These are phyloP conservation scores for Limenitis camilla DNA, from an alignment of 2,888 invertebrate species.

Conservation along the genomic window DNA sequence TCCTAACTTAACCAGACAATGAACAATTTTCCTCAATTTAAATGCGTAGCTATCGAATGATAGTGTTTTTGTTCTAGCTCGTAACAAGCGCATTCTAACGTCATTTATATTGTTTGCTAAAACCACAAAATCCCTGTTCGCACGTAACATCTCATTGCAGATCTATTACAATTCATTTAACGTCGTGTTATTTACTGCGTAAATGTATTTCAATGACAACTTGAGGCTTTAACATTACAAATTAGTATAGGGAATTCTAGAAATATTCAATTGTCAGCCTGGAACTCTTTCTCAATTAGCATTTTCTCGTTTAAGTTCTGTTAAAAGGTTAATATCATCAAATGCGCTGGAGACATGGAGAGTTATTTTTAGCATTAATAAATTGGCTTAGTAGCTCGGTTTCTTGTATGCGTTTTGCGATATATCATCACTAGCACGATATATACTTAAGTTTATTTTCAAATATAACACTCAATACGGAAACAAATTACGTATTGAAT, in stretches of 20 bases:
- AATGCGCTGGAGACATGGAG: conserved; percentile 62
- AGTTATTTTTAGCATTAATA: conserved; percentile 73
- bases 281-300: conserved; percentile 13
- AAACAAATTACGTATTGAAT: no score
- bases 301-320: conserved; percentile 46
- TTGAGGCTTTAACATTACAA: neutral
- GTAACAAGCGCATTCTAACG: conserved; percentile 33
- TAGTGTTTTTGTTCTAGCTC: conserved; percentile 37
- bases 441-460: neutral
- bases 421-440: conserved; percentile 24
- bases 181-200: neutral
- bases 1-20: conserved; percentile 60
- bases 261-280: neutral
- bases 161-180: neutral
- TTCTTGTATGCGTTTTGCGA: conserved; percentile 64
- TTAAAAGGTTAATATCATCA: conserved; percentile 66
- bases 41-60: conserved; percentile 54
- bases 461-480: no score
- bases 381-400: conserved; percentile 70
- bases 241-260: neutral
- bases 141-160: conserved; percentile 36
- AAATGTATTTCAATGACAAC: neutral
- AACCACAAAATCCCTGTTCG: conserved; percentile 56
- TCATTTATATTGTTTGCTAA: conserved; percentile 45
- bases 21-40: conserved; percentile 51